These are phyloP conservation scores for Platalea minor DNA, from an alignment of 2,797 vertebrate genomes.

Conservation along the genomic window DNA sequence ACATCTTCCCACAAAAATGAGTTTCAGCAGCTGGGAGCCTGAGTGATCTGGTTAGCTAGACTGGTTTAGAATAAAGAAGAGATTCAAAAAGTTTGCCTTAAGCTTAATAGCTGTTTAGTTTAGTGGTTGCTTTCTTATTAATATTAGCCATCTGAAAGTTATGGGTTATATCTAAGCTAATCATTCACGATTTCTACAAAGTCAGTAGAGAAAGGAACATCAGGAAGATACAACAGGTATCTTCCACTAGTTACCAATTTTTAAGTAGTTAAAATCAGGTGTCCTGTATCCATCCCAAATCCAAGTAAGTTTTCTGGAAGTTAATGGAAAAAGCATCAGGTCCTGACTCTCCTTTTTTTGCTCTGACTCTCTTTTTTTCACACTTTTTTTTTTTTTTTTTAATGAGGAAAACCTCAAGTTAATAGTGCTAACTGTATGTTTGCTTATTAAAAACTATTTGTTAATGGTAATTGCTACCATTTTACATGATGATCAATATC, in stretches of 20 bases:
- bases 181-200: background rate
- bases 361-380: background rate
- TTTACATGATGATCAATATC: conserved; percentile 43
- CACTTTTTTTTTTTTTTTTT: background rate
- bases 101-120: background rate
- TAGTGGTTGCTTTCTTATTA: background rate
- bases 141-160: background rate
- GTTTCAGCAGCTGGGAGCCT: background rate
- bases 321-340: background rate
- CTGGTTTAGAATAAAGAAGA: background rate
- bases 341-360: background rate
- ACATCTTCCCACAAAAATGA: background rate
- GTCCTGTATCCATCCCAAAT: background rate
- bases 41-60: background rate
- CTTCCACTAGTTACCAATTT: background rate
- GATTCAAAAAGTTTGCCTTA: background rate
- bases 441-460: conserved; percentile 47
- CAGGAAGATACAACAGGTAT: background rate
- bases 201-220: background rate
- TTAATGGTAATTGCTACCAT: conserved; percentile 47
- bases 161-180: background rate
- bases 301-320: background rate
- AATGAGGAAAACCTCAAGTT: background rate
- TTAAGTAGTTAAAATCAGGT: background rate
- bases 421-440: background rate